These are phyloP conservation scores for Elachura formosa DNA, from an alignment of 2,113 vertebrate species.

Conservation along the genomic window DNA sequence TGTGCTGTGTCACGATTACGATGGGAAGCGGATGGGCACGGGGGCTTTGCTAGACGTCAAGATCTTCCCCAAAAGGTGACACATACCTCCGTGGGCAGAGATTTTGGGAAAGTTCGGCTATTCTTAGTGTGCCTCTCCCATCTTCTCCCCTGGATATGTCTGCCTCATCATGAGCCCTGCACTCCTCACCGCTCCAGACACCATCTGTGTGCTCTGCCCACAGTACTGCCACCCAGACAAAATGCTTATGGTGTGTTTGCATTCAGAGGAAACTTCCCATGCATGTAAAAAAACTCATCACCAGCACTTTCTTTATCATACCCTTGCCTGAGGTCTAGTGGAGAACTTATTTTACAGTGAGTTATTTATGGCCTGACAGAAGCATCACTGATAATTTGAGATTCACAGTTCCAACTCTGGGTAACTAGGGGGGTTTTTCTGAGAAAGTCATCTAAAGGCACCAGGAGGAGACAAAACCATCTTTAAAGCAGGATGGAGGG, in stretches of 20 bases:
- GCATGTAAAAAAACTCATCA: not conserved
- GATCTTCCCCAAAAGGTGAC: slow-evolving; percentile 9
- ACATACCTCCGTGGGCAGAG: slow-evolving; percentile 1
- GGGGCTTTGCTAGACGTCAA: not conserved
- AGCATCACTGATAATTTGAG: not conserved
- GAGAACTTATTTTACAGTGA: not conserved
- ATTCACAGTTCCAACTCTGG: not conserved
- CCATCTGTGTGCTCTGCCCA: slow-evolving; percentile 17
- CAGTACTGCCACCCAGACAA: not conserved
- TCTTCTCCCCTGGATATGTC: not conserved
- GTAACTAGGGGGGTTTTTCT: not conserved
- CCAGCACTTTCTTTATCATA: not conserved
- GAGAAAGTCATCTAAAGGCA: not conserved
- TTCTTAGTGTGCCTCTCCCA: not conserved
- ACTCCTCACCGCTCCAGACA: not conserved
- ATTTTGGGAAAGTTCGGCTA: slow-evolving; percentile 19
- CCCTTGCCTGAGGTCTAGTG: not conserved
- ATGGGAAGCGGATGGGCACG: not conserved
- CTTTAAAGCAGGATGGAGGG: not conserved
- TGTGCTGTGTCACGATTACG: not conserved
- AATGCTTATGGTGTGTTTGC: not conserved
- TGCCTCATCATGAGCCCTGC: not conserved
- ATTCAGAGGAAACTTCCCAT: not conserved
- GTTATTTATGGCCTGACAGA: slow-evolving; percentile 2
- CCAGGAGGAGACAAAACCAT: not conserved